Base-by-base conservation (phyloP, 2,113 vertebrate genomes). In the Silurus asotus region DNA sequence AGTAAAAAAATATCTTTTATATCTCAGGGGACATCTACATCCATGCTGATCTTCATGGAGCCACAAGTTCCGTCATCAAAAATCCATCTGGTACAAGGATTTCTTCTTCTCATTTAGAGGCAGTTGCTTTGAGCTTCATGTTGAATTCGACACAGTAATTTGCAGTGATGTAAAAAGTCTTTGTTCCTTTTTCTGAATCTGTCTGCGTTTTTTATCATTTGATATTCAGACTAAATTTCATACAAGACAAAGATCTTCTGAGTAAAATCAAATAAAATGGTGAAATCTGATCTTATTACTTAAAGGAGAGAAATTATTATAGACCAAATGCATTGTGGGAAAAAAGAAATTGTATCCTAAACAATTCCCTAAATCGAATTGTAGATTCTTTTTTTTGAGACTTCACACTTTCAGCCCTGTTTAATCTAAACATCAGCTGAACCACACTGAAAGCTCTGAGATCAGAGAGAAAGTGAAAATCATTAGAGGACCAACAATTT, bases 11-110 rank as follows among this genome's bases (percentile, higher is more conserved):
- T 86, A 19, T 87, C 61, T 49, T 81, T 84, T n/a, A n/a, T n/a
- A n/a, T 84, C 55, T 86, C 91, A 99, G 98, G 98, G 67, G 98
- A 99, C 83, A 72, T 99, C 77, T 99, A 99, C 10, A 96, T 99
- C 53, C 98, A 99, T 0, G 98, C 98, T 0, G 98, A 99, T 81
- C 96, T 99, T 85, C 98, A 99, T 0, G 98, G 98, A 89, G 98
- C 98, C 20, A 99, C 98, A 0, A 99, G 98, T 90, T 99, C 97
- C 53, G 96, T 99, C 80, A 96, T 99, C 94, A 99, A 99, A 92
- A 99, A 99, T 92, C 94, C 95, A 2, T 95, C 96, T 93, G 97
- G 98, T 99, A 93, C 91, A 81, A 55, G 4, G 51, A 37, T 59
- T 69, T 65, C 37, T 37, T 37, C 37, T 37, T 37, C 37, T 37